Percentiles rank a stretch among this genome's conserved stretches.
phyloP scores from a whole-genome alignment of 2,888 invertebrate species.

The Chalcosyrphus nemorum region DNA sequence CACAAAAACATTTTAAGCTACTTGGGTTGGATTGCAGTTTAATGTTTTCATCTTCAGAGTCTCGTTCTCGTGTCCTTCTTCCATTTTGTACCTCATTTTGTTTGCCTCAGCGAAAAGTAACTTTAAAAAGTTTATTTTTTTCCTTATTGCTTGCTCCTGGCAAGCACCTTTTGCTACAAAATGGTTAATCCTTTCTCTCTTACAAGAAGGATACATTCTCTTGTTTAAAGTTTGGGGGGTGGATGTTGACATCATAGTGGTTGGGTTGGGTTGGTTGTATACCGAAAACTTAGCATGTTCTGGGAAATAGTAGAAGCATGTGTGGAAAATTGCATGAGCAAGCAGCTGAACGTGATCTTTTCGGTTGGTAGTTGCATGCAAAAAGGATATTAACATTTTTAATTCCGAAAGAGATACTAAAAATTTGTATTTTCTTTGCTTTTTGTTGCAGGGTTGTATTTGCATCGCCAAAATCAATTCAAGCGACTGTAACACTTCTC shows the following conservation, averaged over 20 bases:
- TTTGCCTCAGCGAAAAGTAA: neutral
- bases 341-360: neutral
- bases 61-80: neutral
- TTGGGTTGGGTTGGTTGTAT: neutral
- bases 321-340: conserved; percentile 29
- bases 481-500: conserved; percentile 93
- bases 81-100: neutral
- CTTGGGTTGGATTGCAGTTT: conserved; percentile 33
- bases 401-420: neutral
- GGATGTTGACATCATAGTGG: neutral
- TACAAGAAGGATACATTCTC: neutral
- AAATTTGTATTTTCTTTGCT: neutral
- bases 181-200: neutral
- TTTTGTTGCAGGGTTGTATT: conserved; percentile 86
- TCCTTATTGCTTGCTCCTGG: neutral
- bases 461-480: conserved; percentile 90
- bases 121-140: neutral
- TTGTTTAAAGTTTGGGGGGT: neutral
- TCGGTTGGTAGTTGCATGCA: neutral
- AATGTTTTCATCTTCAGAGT: conserved; percentile 44
- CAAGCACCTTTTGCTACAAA: neutral
- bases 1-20: conserved; percentile 21
- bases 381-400: neutral
- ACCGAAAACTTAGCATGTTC: conserved; percentile 29
- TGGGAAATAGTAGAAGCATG: conserved; percentile 15